Evolutionary conservation across 2,113 vertebrate species (phyloP).

Genomic region (Chroicocephalus ridibundus): DNA sequence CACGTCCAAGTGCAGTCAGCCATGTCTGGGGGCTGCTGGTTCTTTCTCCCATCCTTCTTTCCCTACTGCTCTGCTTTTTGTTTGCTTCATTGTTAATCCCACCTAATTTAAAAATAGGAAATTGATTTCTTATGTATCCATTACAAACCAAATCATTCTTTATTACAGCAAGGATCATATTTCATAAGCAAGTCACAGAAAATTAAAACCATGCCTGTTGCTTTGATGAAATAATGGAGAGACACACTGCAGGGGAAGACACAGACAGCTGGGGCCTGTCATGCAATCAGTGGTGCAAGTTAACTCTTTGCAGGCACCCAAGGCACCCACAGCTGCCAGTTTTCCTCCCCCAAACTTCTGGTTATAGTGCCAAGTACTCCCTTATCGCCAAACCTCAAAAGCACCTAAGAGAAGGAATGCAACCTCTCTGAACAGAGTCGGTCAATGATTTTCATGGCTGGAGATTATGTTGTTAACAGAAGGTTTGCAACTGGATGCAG

Average conservation of each 20-base stretch:
- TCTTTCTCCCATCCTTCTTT: background rate
- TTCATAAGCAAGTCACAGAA: conserved; percentile 63
- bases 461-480: background rate
- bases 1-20: background rate
- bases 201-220: conserved; percentile 59
- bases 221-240: conserved; percentile 64
- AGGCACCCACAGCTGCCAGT: background rate
- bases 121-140: conserved; percentile 67
- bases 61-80: background rate
- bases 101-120: conserved; percentile 65
- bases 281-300: conserved; percentile 10
- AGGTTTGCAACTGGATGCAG: background rate
- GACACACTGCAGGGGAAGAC: conserved; percentile 38
- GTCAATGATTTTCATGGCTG: background rate
- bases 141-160: conserved; percentile 62
- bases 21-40: background rate
- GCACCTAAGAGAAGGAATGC: background rate
- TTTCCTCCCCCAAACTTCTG: background rate
- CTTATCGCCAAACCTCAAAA: background rate
- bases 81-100: conserved; percentile 58
- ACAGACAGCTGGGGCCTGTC: conserved; percentile 48
- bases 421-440: background rate
- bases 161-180: conserved; percentile 47
- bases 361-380: background rate
- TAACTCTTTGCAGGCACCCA: conserved; percentile 38